These are phyloP conservation scores for Parambassis ranga DNA, from an alignment of 2,797 vertebrate genomes.

Conservation along the genomic window DNA sequence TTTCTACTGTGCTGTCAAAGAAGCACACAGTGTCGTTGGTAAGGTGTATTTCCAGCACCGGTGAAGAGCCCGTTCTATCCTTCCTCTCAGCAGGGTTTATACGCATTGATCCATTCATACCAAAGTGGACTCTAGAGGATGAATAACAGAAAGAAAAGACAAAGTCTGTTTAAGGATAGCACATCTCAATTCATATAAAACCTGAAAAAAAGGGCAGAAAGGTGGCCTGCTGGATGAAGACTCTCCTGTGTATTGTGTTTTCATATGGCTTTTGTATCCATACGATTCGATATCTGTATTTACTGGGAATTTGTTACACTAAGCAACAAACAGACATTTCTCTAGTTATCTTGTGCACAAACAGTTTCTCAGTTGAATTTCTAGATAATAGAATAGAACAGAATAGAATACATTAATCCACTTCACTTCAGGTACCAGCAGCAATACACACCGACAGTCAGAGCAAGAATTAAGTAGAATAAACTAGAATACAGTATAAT, in stretches of 20 bases:
- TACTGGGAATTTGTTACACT: too few relatives aligned
- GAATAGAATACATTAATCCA: too few relatives aligned
- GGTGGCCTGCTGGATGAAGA: neutral
- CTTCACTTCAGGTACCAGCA: too few relatives aligned
- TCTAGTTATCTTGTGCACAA: too few relatives aligned
- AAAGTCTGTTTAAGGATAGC: conserved; percentile 1
- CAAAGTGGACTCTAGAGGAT: conserved; percentile 89
- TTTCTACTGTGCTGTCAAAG: conserved; percentile 87
- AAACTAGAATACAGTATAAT: too few relatives aligned
- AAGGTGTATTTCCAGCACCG: conserved; percentile 85
- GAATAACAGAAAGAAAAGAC: neutral
- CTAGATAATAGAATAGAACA: too few relatives aligned
- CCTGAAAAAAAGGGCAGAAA: conserved; percentile 9
- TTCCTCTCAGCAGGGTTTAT: conserved; percentile 82
- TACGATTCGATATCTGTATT: too few relatives aligned
- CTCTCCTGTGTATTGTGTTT: neutral
- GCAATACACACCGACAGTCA: too few relatives aligned
- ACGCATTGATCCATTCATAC: conserved; percentile 91
- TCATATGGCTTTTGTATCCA: too few relatives aligned
- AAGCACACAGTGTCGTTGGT: conserved; percentile 86
- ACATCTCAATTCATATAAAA: neutral
- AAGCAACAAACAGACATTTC: too few relatives aligned
- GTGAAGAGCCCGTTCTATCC: conserved; percentile 58
- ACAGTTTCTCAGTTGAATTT: too few relatives aligned
- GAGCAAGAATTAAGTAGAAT: too few relatives aligned